Evolutionary conservation across 64 coral and sea anemone species (phyloP).

Genomic region (Montipora efflorescens): DNA sequence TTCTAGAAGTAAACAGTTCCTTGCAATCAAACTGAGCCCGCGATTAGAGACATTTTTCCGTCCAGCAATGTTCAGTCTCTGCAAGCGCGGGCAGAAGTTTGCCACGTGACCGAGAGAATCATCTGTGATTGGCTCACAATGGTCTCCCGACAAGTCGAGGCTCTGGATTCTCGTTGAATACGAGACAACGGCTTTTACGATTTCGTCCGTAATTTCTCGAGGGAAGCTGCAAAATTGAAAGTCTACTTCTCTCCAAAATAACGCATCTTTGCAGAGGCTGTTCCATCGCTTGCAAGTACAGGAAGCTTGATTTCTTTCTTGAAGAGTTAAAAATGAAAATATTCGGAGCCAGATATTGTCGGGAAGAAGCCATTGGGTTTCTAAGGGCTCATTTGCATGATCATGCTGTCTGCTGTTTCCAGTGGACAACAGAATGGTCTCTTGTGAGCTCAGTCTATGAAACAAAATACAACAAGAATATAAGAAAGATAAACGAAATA

Average conservation of each 20-base stretch:
- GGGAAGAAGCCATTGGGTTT: conserved; percentile 42
- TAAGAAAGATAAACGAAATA: neutral
- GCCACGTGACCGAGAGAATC: conserved; percentile 40
- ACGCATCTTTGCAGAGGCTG: conserved; percentile 55
- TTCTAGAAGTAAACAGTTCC: conserved; percentile 38
- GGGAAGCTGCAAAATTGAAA: conserved; percentile 11
- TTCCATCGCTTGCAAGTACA: conserved; percentile 63
- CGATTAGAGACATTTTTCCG: conserved; percentile 27
- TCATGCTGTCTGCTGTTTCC: neutral
- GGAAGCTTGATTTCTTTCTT: conserved; percentile 22
- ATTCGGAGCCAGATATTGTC: conserved; percentile 68
- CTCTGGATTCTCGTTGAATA: conserved; percentile 63
- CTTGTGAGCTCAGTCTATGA: neutral
- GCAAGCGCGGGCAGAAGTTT: conserved; percentile 44
- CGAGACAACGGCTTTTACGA: conserved; percentile 25
- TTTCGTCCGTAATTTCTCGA: conserved; percentile 24
- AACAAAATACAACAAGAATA: neutral
- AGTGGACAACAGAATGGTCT: neutral
- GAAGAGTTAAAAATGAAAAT: conserved; percentile 46
- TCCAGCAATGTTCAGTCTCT: conserved; percentile 39
- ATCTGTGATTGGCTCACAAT: conserved; percentile 58
- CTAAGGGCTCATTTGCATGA: neutral
- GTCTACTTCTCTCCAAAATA: conserved; percentile 65
- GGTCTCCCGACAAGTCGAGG: conserved; percentile 63
- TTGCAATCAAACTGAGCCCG: conserved; percentile 46